These are phyloP conservation scores for Myiagra hebetior DNA, from an alignment of 2,113 vertebrate species.

Conservation along the genomic window DNA sequence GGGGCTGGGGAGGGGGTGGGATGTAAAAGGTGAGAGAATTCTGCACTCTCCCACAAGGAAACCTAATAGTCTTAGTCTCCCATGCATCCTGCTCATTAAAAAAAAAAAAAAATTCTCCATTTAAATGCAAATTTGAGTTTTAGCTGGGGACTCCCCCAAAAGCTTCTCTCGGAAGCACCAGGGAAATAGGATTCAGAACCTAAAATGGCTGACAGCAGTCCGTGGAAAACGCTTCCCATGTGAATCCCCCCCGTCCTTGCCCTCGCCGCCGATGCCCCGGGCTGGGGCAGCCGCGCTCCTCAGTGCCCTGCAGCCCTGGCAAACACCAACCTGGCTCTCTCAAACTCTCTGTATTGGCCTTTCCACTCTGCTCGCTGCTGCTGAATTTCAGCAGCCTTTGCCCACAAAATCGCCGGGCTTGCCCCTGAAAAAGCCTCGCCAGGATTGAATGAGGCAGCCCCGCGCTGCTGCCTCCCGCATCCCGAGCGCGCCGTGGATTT, in stretches of 20 bases:
- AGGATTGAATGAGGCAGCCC: background rate
- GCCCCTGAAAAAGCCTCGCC: background rate
- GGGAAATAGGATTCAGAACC: conserved; percentile 58
- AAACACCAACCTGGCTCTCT: background rate
- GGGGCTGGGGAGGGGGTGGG: background rate
- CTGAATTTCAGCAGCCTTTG: background rate
- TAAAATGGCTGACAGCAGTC: conserved; percentile 65
- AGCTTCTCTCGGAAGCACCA: conserved; percentile 55
- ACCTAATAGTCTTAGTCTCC: conserved; percentile 80
- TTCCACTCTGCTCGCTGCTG: background rate
- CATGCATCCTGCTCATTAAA: conserved; percentile 78
- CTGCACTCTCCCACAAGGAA: conserved; percentile 69
- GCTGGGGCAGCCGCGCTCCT: background rate
- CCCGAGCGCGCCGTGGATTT: rapidly evolving
- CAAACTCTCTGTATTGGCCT: too few species aligned
- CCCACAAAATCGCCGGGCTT: background rate
- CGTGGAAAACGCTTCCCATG: background rate
- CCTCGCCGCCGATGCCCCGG: background rate
- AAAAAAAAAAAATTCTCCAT: conserved; percentile 75
- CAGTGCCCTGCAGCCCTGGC: background rate
- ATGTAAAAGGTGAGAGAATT: conserved; percentile 59
- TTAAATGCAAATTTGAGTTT: conserved; percentile 84
- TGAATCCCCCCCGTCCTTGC: background rate
- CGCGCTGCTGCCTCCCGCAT: background rate
- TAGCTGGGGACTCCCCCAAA: conserved; percentile 72